Evolutionary conservation across 2,113 vertebrate genomes (phyloP), one percentile per base, ranked within the genome.

Genomic region (Cranoglanis bouderius): DNA sequence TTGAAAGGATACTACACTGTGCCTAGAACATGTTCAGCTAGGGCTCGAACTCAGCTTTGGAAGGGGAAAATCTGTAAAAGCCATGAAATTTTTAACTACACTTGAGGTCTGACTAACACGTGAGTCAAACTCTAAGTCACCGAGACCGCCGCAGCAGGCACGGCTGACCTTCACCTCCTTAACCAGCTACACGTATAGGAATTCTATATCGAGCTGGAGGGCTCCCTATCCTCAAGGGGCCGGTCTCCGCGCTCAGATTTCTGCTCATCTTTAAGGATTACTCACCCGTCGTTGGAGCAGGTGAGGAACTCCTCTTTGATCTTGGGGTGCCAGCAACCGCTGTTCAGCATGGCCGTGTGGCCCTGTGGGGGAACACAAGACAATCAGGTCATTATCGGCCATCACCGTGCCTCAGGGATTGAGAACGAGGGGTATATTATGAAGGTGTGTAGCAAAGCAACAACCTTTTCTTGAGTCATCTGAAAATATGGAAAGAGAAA

Each of bases 301-400:
- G 98, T 99, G 94, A 99, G 95, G 94, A 99, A 99, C 93, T 99
- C 98, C 90, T 99, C 98, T 92, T 99, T 99, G 89, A 97, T 97
- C 94, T 99, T 99, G 70, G 98, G 98, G 93, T 99, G 97, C 98
- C 98, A 99, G 85, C 97, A 99, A 65, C 98, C 98, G 93, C 95
- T 94, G 90, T 99, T 99, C 87, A 99, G 96, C 98, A 99, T 99
- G 70, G 98, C 98, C 32, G 98, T 99, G 92, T 99, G 98, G 88
- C 98, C 98, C 98, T 99, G 93, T 90, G 91, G 94, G 89, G 18
- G 65, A 92, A 92, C 19, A 89, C 24, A 6, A 90, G 24, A 38
- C 55, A 75, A 85, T n/a, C 29, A n/a, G 72, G 43, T 40, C 78
- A 1, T 65, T 63, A 40, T 35, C 14, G 55, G 16, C 46, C 9